Evolutionary conservation across 2,888 invertebrate genomes (phyloP).

Genomic region (Therioaphis trifolii): DNA sequence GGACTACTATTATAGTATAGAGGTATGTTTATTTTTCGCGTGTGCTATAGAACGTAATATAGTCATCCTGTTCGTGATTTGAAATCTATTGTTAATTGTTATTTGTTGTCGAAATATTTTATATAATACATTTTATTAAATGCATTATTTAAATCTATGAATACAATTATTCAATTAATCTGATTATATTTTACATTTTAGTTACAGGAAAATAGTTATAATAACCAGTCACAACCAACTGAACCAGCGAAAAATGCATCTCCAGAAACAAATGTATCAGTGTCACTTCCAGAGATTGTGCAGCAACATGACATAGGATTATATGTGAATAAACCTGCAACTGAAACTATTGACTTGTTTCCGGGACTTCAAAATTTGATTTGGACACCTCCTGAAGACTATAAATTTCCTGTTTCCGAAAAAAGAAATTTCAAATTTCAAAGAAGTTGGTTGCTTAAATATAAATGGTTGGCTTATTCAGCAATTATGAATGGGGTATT

Average conservation of each 20-base stretch:
- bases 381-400: conserved; percentile 39
- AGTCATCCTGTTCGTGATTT: conserved; percentile 5
- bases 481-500: conserved; percentile 24
- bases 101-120: conserved; percentile 1
- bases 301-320: conserved; percentile 28
- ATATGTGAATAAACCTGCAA: conserved; percentile 45
- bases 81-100: conserved; percentile 14
- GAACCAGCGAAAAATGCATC: conserved; percentile 11
- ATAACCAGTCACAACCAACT: conserved; percentile 19
- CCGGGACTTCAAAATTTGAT: conserved; percentile 39
- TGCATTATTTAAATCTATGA: conserved; percentile 8
- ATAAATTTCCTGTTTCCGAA: conserved; percentile 37
- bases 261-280: conserved; percentile 9
- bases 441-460: conserved; percentile 29
- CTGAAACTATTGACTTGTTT: conserved; percentile 34
- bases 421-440: conserved; percentile 52
- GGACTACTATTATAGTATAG: too few species aligned
- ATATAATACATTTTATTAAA: conserved; percentile 16
- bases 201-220: conserved; percentile 35
- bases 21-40: conserved; percentile 1
- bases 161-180: conserved; percentile 20
- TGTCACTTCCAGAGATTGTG: conserved; percentile 8
- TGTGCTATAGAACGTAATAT: conserved; percentile 9
- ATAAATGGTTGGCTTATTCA: conserved; percentile 34
- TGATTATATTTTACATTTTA: conserved; percentile 25